Evolutionary conservation across 1,140 invertebrate genomes (phyloP), one percentile per base, ranked within the genome.

Genomic region (Papilio polyxenes): DNA sequence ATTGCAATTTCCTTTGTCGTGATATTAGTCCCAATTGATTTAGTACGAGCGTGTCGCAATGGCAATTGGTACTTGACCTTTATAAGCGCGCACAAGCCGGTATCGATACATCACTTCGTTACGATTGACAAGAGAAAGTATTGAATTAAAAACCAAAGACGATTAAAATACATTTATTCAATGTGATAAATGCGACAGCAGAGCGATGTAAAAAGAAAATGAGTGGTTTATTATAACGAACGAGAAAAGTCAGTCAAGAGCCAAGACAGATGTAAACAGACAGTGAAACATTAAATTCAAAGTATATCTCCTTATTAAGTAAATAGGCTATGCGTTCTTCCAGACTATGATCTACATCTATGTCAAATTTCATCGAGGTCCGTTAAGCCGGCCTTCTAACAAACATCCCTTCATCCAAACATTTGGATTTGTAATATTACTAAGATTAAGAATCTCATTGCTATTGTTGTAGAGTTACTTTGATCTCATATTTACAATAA

Each of bases 51-150:
- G 65, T 72, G 65, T 72, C 65, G 65, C 31, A 69, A 31, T 40
- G 11, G 65, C 65, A 37, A 72, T 72, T 72, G 65, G 11, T 72
- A 72, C 65, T 72, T 72, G 65, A 72, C 65, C 65, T 72, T 72
- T 72, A 72, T 40, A 37, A 72, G 31, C 20, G 62, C 23, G 40
- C 65, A 11, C 31, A 72, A 72, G 59, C 20, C 31, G 15, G 11
- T 9, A 72, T 72, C 65, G 65, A 72, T 72, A 37, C 65, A 31
- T 40, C 65, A 72, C 65, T 72, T 72, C 31, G 65, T 72, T 72
- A 72, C 23, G 10, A 37, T 72, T 72, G 23, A 37, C 62, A 65
- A 65, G 59, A 6, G 65, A 37, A 72, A 72, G 65, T 40, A 72
- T 72, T 17, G 31, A 65, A 72, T 72, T 6, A 72, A 69, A 65